Evolutionary conservation across 2,113 vertebrate genomes (phyloP).

Genomic region (Daboia siamensis): DNA sequence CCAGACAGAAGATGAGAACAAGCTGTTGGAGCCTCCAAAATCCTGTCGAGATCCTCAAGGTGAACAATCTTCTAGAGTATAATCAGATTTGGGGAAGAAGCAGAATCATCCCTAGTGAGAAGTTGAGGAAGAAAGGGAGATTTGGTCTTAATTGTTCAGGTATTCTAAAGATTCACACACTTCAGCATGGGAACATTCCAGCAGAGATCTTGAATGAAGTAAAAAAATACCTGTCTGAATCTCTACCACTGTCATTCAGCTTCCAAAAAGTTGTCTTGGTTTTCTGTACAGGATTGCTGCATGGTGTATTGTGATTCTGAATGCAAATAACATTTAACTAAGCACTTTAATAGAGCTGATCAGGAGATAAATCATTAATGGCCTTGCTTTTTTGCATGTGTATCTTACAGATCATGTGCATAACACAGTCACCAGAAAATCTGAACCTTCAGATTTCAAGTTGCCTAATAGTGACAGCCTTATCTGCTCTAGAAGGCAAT

Average conservation of each 20-base stretch:
- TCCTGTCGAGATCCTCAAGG: background rate
- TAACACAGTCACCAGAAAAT: background rate
- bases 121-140: background rate
- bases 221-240: background rate
- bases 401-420: background rate
- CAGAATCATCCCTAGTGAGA: background rate
- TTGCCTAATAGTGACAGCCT: background rate
- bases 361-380: background rate
- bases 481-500: background rate
- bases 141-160: background rate
- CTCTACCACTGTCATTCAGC: background rate
- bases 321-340: no score
- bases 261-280: background rate
- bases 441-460: background rate
- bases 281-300: background rate
- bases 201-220: background rate
- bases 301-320: no score
- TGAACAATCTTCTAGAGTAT: background rate
- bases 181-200: background rate
- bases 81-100: background rate
- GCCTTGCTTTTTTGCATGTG: background rate
- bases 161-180: background rate
- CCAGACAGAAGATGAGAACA: background rate
- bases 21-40: background rate
- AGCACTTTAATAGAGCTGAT: background rate